These are phyloP conservation scores for Brachionus calyciflorus DNA, from an alignment of 1,140 invertebrate genomes.

Conservation along the genomic window DNA sequence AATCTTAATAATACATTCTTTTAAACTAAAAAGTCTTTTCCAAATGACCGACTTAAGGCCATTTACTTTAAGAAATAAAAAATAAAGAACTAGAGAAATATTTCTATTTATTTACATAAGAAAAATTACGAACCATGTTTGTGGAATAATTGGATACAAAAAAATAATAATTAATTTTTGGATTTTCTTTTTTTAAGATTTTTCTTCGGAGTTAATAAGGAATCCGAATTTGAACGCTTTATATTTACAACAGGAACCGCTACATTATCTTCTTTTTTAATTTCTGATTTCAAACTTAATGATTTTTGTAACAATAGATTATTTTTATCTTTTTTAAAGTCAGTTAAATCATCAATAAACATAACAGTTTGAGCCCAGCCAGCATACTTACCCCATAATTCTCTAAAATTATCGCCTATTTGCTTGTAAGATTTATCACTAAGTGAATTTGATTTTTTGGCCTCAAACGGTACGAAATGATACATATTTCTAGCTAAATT, in stretches of 20 bases:
- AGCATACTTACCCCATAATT: constrained; percentile 44
- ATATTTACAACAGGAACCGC: too few species aligned
- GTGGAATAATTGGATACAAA: too few species aligned
- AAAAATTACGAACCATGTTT: too few species aligned
- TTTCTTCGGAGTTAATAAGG: constrained; percentile 1
- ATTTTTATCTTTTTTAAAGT: constrained; percentile 36
- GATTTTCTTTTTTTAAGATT: constrained; percentile 13
- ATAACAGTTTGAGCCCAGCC: constrained; percentile 47
- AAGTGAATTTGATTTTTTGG: constrained; percentile 2
- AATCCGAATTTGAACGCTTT: neutral
- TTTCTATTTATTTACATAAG: neutral
- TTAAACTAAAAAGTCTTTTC: too few species aligned
- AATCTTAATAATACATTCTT: too few species aligned
- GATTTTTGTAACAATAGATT: too few species aligned
- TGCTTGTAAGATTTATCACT: constrained; percentile 14
- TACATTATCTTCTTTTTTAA: neutral
- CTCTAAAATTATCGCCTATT: constrained; percentile 15
- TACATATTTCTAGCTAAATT: constrained; percentile 70
- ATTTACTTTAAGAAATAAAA: neutral
- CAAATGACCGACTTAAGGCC: neutral
- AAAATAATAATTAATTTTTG: too few species aligned
- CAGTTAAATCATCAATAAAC: constrained; percentile 42
- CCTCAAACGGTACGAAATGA: constrained; percentile 1
- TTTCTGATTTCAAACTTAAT: too few species aligned
- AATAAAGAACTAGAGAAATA: neutral